phyloP scores from a whole-genome alignment of 2,113 vertebrate genomes.

The Manacus vitellinus region DNA sequence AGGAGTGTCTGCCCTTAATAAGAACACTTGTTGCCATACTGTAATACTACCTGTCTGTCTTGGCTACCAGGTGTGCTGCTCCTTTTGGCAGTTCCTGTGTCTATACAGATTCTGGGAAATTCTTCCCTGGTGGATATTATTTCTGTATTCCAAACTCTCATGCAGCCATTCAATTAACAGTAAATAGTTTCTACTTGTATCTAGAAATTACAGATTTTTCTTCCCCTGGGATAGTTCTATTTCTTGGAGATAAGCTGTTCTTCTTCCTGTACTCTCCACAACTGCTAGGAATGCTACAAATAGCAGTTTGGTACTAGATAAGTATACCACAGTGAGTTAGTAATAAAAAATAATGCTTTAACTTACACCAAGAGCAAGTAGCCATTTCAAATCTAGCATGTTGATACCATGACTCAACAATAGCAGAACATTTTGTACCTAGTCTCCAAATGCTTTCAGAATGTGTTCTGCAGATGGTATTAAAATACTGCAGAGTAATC shows the following conservation, averaged over 20 bases:
- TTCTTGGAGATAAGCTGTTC: background rate
- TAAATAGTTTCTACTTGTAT: background rate
- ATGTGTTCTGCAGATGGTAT: background rate
- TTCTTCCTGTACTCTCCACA: background rate
- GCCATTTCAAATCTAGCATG: background rate
- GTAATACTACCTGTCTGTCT: background rate
- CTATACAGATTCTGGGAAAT: background rate
- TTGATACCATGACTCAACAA: background rate
- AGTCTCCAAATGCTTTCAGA: background rate
- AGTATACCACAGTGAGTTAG: background rate
- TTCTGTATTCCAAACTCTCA: background rate
- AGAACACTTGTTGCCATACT: background rate
- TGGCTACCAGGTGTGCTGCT: background rate
- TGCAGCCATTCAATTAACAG: background rate
- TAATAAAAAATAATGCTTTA: background rate
- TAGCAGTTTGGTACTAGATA: background rate
- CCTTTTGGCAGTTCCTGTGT: background rate
- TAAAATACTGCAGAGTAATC: background rate
- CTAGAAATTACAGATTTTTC: background rate
- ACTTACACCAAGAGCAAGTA: background rate
- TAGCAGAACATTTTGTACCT: background rate
- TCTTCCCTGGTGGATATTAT: background rate
- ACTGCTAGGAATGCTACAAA: background rate
- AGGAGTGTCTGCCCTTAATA: background rate
- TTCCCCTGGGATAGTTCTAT: background rate